phyloP scores from a whole-genome alignment of 2,113 vertebrate species.

The Tragulus kanchil region DNA sequence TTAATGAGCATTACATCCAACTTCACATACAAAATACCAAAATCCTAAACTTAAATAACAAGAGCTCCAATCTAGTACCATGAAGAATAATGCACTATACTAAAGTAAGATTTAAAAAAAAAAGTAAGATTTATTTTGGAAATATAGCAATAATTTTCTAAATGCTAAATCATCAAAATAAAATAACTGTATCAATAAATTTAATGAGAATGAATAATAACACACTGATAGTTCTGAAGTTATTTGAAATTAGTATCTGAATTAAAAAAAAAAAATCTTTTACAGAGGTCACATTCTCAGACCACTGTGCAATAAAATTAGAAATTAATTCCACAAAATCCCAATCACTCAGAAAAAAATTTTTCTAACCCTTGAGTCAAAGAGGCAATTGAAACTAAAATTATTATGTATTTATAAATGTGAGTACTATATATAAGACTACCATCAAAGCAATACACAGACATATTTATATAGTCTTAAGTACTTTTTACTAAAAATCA shows the following conservation, averaged over 20 bases:
- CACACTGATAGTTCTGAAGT: not conserved
- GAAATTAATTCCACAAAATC: conserved; percentile 7
- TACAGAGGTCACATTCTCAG: not conserved
- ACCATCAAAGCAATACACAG: not conserved
- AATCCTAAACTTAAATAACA: conserved; percentile 38
- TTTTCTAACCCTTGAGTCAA: conserved; percentile 13
- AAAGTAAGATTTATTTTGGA: conserved; percentile 17
- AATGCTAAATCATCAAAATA: conserved; percentile 35
- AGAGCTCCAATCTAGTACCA: not conserved
- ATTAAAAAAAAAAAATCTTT: conserved; percentile 13
- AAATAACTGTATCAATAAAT: not conserved
- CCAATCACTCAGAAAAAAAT: not conserved
- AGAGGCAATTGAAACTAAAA: conserved; percentile 9
- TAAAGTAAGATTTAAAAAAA: not conserved
- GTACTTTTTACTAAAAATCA: conserved; percentile 18
- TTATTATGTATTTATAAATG: not conserved
- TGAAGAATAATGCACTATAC: not conserved
- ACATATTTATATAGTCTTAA: not conserved
- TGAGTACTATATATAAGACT: not conserved
- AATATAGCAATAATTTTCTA: not conserved
- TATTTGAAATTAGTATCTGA: conserved; percentile 26
- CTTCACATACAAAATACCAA: conserved; percentile 1
- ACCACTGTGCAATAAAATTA: not conserved
- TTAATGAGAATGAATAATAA: conserved; percentile 32
- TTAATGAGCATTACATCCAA: conserved; percentile 11